phyloP scores from a whole-genome alignment of 2,888 invertebrate species.

The Scaptomyza flava region DNA sequence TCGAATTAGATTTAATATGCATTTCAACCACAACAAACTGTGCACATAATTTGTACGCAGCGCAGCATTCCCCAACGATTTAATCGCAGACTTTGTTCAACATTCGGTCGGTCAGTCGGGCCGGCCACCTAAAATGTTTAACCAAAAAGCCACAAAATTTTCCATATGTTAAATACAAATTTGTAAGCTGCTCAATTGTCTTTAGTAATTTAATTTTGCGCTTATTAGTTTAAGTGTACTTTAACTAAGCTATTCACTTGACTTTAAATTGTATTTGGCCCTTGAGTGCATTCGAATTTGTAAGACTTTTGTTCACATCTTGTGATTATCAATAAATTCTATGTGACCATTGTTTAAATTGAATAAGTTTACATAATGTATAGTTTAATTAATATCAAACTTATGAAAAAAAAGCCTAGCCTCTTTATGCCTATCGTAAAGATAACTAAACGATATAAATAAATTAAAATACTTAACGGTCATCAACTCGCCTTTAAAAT shows the following conservation, averaged over 20 bases:
- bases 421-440: too few species aligned
- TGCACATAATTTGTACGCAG: slow-evolving; percentile 50
- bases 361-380: too few species aligned
- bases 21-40: slow-evolving; percentile 67
- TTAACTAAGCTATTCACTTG: neutral
- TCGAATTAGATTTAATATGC: slow-evolving; percentile 78
- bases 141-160: slow-evolving; percentile 31
- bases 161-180: neutral
- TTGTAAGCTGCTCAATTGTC: neutral
- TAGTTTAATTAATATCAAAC: too few species aligned
- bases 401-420: too few species aligned
- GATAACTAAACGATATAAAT: too few species aligned
- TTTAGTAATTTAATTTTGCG: slow-evolving; percentile 3
- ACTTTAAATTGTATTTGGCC: neutral
- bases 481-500: neutral
- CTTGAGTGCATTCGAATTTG: neutral
- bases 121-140: slow-evolving; percentile 17
- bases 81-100: slow-evolving; percentile 15
- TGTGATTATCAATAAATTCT: neutral
- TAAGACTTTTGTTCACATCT: neutral
- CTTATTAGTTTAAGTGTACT: neutral
- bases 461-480: neutral
- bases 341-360: too few species aligned
- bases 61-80: slow-evolving; percentile 13
- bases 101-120: slow-evolving; percentile 3